A percentile compares a stretch with the other conserved stretches of the same genome.
Evolutionary conservation across 2,113 vertebrate genomes (phyloP).

Genomic region (Clarias batrachus): DNA sequence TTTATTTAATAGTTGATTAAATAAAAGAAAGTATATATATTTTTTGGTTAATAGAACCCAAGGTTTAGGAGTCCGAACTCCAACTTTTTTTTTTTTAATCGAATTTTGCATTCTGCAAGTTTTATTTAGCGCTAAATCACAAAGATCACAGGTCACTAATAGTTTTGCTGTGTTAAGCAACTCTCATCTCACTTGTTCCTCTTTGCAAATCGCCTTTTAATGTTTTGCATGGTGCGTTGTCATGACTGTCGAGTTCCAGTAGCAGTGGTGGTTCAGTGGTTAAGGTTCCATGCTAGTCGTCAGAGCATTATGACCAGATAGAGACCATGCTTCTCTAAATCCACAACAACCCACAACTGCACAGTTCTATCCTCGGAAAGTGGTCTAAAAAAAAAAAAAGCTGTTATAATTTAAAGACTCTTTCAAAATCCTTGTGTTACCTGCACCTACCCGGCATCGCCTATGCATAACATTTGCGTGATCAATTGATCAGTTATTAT

Average conservation of each 20-base stretch:
- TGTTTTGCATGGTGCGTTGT: not conserved
- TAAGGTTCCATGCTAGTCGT: not conserved
- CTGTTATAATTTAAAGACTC: no score
- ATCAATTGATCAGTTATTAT: no score
- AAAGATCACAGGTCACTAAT: not conserved
- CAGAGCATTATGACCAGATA: not conserved
- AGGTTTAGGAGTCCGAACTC: not conserved
- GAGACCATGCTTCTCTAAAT: not conserved
- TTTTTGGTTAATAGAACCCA: not conserved
- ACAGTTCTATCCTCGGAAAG: not conserved
- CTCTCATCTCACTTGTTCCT: not conserved
- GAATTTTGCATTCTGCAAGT: not conserved
- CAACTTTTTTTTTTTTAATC: not conserved
- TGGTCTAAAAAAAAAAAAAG: no score
- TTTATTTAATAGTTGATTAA: not conserved
- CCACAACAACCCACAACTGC: not conserved
- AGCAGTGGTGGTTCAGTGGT: not conserved
- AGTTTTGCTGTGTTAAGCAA: slow-evolving; percentile 7
- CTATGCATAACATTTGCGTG: not conserved
- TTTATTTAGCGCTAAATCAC: not conserved
- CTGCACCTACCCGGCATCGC: not conserved
- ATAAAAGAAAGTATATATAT: not conserved
- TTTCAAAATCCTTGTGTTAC: not conserved
- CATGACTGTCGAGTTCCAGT: not conserved
- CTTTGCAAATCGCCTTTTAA: not conserved